Evolutionary conservation across 2,797 vertebrate genomes (phyloP), one percentile per base, ranked within the genome.

Genomic region (Luscinia luscinia): DNA sequence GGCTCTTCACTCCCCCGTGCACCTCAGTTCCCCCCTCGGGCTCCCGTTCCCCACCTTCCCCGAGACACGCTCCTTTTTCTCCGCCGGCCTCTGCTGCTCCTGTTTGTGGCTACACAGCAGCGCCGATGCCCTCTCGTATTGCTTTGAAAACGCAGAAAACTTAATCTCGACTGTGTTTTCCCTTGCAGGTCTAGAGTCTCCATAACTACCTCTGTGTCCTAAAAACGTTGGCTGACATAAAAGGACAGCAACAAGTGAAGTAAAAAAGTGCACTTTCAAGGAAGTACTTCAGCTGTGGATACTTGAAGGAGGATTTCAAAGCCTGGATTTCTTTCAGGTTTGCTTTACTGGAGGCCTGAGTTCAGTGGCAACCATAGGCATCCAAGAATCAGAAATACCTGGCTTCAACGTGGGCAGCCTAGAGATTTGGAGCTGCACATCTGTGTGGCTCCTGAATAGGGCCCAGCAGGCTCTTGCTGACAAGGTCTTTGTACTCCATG

Each of bases 391-490:
- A 52, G 52, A 43, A 49, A 7, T 1, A 0, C 9, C 10, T 0
- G 0, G 26, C 51, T 43, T n/a, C 28, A 30, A 0, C 9, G 3
- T 16, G 32, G 26, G 14, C 20, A 43, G 45, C 49, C 27, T 19
- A 17, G 0, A 14, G 5, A 16, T 8, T 9, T 3, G 11, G 22
- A 54, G 19, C 20, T 66, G 10, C 16, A 1, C 0, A 1, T 7
- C 12, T 0, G 0, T 1, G 1, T 19, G 7, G 43, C 27, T 26
- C 40, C 45, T 13, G 6, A n/a, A 30, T 23, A 74, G 38, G 11
- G 19, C 26, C 6, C 15, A 34, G 49, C 21, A 43, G 46, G 43
- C 12, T 46, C 19, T 46, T 1, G 0, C 15, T 4, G 5, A 8
- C n/a, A 32, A n/a, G 9, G 34, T 83, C 63, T 46, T 43, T 1